phyloP scores from a whole-genome alignment of 2,113 vertebrate species.

The Stomatorhinus ivindoensis region DNA sequence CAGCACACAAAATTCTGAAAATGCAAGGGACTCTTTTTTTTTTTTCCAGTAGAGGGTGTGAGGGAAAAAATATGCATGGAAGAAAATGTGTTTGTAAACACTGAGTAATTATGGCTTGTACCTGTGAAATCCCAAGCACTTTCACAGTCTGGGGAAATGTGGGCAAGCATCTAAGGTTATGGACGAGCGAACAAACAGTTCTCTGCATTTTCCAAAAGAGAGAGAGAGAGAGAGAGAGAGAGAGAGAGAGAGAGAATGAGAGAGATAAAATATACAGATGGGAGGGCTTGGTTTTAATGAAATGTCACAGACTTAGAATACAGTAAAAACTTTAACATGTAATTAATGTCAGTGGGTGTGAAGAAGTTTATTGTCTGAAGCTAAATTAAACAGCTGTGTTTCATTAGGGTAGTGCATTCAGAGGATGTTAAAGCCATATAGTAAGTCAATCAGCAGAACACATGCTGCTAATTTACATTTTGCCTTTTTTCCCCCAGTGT shows the following conservation, averaged over 20 bases:
- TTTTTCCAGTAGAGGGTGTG: not conserved
- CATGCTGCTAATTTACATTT: not conserved
- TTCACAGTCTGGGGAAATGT: not conserved
- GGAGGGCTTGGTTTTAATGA: not conserved
- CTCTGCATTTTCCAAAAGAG: not conserved
- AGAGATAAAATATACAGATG: not conserved
- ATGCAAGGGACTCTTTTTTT: not conserved
- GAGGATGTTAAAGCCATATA: not conserved
- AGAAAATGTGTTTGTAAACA: not conserved
- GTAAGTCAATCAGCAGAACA: not conserved
- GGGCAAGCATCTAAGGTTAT: not conserved
- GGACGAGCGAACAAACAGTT: not conserved
- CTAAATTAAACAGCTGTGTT: constrained; percentile 1
- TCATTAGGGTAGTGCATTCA: not conserved
- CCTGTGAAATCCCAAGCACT: not conserved
- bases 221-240: constrained; percentile 9
- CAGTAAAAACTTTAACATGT: constrained; percentile 27
- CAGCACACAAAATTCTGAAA: not conserved
- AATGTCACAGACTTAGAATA: constrained; percentile 23
- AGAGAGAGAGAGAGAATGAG: not conserved
- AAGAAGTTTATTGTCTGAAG: constrained; percentile 27
- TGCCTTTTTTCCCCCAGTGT: not conserved
- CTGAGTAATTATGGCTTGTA: not conserved
- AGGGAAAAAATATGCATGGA: not conserved
- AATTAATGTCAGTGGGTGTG: constrained; percentile 12